Conservation (phyloP, 2,113 vertebrate genomes). For the Speoplatyrhinus poulsoni region DNA sequence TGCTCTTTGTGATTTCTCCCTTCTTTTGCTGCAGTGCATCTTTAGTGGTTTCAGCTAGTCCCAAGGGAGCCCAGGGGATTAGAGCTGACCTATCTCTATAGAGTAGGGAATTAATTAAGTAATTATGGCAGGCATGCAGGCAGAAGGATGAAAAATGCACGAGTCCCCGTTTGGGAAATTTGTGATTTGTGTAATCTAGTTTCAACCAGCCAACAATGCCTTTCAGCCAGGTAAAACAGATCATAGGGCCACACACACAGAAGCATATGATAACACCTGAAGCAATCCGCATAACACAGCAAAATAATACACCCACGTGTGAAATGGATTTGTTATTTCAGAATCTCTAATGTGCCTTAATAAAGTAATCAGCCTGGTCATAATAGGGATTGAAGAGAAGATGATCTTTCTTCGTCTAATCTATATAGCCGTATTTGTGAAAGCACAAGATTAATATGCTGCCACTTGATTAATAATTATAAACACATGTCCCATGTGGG, state of each 20-base stretch:
- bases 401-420: slow-evolving; percentile 70
- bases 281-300: slow-evolving; percentile 18
- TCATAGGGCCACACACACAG: not conserved
- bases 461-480: slow-evolving; percentile 51
- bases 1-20: slow-evolving; percentile 44
- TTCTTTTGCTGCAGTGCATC: slow-evolving; percentile 62
- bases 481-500: slow-evolving; percentile 13
- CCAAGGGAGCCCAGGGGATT: slow-evolving; percentile 66
- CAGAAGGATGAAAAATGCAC: slow-evolving; percentile 77
- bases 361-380: slow-evolving; percentile 66
- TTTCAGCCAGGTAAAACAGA: slow-evolving; percentile 58
- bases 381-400: slow-evolving; percentile 68
- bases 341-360: slow-evolving; percentile 71
- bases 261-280: slow-evolving; percentile 12
- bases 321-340: slow-evolving; percentile 31
- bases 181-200: slow-evolving; percentile 81
- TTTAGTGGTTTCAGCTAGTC: slow-evolving; percentile 50
- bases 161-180: slow-evolving; percentile 74
- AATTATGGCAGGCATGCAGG: slow-evolving; percentile 75
- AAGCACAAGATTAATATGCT: slow-evolving; percentile 62
- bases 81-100: slow-evolving; percentile 64
- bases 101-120: slow-evolving; percentile 81
- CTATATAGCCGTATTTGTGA: slow-evolving; percentile 69
- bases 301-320: slow-evolving; percentile 44
- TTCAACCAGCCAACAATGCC: slow-evolving; percentile 56